Evolutionary conservation across 2,113 vertebrate species (phyloP).

Genomic region (Rallus limicola): DNA sequence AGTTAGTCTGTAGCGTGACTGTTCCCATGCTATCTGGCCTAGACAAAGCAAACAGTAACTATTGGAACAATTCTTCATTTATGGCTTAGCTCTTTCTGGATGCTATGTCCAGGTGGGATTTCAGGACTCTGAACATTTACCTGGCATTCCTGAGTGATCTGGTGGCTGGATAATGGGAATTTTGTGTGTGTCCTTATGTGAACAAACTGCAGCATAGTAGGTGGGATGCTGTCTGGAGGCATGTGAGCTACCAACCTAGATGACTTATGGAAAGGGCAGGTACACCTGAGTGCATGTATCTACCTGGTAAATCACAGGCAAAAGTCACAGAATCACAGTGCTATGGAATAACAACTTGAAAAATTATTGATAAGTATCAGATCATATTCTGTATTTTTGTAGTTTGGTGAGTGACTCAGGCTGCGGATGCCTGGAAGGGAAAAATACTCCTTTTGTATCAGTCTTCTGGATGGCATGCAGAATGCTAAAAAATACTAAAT

Average conservation of each 20-base stretch:
- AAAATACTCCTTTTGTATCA: background rate
- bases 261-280: background rate
- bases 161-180: background rate
- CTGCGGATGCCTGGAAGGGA: background rate
- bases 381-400: background rate
- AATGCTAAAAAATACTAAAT: background rate
- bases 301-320: background rate
- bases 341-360: background rate
- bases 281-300: background rate
- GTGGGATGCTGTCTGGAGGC: background rate
- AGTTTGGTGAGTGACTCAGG: background rate
- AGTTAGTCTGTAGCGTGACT: background rate
- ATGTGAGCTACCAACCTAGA: background rate
- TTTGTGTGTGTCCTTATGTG: background rate
- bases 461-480: background rate
- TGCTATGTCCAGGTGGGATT: background rate
- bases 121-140: background rate
- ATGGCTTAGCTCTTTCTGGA: background rate
- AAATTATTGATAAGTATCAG: background rate
- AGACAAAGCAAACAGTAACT: background rate
- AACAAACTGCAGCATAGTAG: rapidly evolving
- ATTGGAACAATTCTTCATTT: background rate
- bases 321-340: background rate
- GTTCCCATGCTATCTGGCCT: background rate
- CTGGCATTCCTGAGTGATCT: background rate